Conservation (phyloP, 2,797 vertebrate genomes). For the Clarias platycephalus region DNA sequence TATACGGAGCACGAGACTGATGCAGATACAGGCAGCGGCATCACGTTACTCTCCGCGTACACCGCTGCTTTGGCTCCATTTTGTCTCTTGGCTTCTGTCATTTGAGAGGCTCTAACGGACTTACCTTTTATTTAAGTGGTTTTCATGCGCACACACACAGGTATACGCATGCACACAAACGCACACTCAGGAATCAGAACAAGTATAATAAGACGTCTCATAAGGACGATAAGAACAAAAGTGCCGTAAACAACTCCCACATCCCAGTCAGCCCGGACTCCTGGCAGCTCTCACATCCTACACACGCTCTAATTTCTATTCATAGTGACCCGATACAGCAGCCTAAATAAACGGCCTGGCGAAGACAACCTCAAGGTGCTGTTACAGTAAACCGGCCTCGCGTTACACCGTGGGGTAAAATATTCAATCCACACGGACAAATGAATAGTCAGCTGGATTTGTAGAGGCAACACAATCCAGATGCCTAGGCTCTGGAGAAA, state of each 20-base stretch:
- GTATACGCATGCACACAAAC: too few relatives aligned
- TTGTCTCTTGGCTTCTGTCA: not conserved
- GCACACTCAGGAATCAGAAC: not conserved
- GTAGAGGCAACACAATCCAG: not conserved
- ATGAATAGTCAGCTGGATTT: not conserved
- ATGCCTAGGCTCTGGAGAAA: not conserved
- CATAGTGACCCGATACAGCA: conserved; percentile 35
- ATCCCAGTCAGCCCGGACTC: not conserved
- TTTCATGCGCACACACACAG: not conserved
- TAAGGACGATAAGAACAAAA: not conserved
- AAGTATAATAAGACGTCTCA: not conserved
- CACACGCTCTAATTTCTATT: conserved; percentile 48
- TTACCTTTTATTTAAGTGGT: not conserved
- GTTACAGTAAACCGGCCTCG: not conserved
- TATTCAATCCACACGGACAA: not conserved
- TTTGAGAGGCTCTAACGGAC: not conserved
- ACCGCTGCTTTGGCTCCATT: not conserved
- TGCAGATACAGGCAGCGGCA: not conserved
- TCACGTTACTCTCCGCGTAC: not conserved
- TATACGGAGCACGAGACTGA: not conserved
- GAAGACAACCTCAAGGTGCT: not conserved
- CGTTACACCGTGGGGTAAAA: not conserved
- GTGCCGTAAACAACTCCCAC: not conserved
- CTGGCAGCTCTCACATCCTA: not conserved
- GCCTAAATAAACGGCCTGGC: conserved; percentile 27